These are phyloP conservation scores for Rhinichthys osculus DNA, from an alignment of 2,797 vertebrate genomes.

Conservation along the genomic window DNA sequence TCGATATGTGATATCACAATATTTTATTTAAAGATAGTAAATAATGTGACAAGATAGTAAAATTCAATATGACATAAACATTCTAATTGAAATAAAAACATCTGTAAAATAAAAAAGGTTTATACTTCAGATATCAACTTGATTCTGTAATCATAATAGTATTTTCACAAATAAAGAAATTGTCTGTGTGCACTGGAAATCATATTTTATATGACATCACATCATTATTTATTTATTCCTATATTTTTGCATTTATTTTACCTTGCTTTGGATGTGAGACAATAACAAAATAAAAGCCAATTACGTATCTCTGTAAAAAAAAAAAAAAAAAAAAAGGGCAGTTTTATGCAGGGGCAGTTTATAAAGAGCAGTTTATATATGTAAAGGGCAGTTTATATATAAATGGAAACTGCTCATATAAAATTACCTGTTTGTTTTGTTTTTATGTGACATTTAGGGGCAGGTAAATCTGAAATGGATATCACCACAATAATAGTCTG, in stretches of 20 bases:
- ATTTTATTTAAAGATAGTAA: neutral
- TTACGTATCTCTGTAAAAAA: neutral
- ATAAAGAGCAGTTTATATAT: no score
- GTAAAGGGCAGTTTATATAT: neutral
- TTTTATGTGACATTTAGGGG: neutral
- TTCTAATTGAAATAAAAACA: neutral
- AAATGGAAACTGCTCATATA: neutral
- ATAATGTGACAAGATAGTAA: neutral
- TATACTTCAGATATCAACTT: neutral
- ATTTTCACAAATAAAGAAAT: neutral
- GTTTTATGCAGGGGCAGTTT: neutral
- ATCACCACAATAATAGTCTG: neutral
- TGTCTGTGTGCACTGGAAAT: no score
- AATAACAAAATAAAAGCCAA: neutral
- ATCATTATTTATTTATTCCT: no score
- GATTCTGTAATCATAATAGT: neutral
- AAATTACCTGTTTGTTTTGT: neutral
- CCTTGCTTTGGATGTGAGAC: no score
- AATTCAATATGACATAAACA: neutral
- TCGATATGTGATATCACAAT: neutral
- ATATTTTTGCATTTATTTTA: no score
- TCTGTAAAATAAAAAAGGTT: no score
- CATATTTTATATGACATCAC: no score
- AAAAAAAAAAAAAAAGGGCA: neutral
- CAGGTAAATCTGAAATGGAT: neutral